Conservation (phyloP, 1,140 invertebrate species). For the Dufourea novaeangliae region DNA sequence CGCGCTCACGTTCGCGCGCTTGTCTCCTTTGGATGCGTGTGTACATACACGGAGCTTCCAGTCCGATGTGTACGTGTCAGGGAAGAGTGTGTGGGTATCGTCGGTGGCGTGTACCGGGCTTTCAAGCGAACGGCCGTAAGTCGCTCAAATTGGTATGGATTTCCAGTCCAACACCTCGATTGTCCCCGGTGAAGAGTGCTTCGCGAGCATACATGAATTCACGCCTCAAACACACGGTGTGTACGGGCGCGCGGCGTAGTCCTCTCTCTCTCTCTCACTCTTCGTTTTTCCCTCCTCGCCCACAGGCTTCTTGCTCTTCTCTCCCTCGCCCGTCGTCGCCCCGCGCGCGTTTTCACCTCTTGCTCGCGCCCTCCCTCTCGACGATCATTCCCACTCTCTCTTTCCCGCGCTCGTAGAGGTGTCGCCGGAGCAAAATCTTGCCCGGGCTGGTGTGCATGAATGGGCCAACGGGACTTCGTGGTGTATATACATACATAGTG, state of each 20-base stretch:
- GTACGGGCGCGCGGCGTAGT: slow-evolving; percentile 52
- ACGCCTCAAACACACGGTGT: slow-evolving; percentile 70
- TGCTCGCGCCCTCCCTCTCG: neutral
- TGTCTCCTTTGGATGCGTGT: no score
- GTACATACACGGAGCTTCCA: neutral
- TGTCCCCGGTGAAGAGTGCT: slow-evolving; percentile 79
- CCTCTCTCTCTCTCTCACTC: slow-evolving; percentile 33
- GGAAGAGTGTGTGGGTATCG: neutral
- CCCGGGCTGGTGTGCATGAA: slow-evolving; percentile 14
- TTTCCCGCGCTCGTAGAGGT: neutral
- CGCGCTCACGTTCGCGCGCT: no score
- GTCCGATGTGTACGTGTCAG: neutral
- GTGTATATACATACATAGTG: slow-evolving; percentile 5
- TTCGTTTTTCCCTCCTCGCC: neutral
- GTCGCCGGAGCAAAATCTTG: slow-evolving; percentile 48
- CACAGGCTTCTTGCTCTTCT: slow-evolving; percentile 7
- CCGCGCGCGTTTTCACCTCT: slow-evolving; percentile 7
- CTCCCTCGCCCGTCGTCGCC: slow-evolving; percentile 2
- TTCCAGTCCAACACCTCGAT: slow-evolving; percentile 83
- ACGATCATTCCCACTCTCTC: neutral
- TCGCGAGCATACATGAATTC: slow-evolving; percentile 76
- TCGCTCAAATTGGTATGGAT: slow-evolving; percentile 81
- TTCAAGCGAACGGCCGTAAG: slow-evolving; percentile 75
- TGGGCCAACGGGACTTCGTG: slow-evolving; percentile 31
- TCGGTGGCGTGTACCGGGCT: slow-evolving; percentile 51